Evolutionary conservation across 2,113 vertebrate species (phyloP).

Genomic region (Psittacus erithacus): DNA sequence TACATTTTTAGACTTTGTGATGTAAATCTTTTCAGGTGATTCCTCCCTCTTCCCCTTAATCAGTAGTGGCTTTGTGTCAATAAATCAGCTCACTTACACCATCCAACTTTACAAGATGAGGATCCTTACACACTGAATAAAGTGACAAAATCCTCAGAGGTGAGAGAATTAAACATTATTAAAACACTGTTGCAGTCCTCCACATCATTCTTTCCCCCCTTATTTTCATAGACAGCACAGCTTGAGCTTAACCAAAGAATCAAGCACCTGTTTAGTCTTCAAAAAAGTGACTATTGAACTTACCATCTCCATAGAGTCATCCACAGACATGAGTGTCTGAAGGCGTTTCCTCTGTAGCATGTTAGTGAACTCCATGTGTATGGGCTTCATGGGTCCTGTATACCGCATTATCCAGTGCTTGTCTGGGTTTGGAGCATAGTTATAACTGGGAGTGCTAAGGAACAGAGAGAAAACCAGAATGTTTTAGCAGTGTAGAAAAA

Average conservation of each 20-base stretch:
- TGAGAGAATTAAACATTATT: background rate
- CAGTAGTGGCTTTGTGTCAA: background rate
- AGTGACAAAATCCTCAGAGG: background rate
- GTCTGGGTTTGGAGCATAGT: conserved; percentile 94
- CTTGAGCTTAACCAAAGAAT: background rate
- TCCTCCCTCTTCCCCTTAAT: background rate
- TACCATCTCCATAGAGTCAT: conserved; percentile 94
- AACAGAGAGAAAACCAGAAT: background rate
- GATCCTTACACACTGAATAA: background rate
- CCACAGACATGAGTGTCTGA: conserved; percentile 94
- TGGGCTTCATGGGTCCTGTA: conserved; percentile 95
- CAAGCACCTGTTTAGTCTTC: background rate
- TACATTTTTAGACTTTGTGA: background rate
- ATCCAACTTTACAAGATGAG: background rate
- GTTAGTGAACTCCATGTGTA: conserved; percentile 99
- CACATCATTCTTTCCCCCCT: background rate
- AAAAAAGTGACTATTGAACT: background rate
- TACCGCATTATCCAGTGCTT: conserved; percentile 99
- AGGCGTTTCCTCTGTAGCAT: conserved; percentile 93
- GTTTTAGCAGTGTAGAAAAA: background rate
- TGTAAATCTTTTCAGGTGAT: background rate
- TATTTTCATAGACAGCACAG: background rate
- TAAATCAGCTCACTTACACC: background rate
- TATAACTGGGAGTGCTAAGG: conserved; percentile 93
- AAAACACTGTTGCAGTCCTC: background rate